Base-by-base conservation (phyloP, 1,140 invertebrate species). In the Brachionus calyciflorus region DNA sequence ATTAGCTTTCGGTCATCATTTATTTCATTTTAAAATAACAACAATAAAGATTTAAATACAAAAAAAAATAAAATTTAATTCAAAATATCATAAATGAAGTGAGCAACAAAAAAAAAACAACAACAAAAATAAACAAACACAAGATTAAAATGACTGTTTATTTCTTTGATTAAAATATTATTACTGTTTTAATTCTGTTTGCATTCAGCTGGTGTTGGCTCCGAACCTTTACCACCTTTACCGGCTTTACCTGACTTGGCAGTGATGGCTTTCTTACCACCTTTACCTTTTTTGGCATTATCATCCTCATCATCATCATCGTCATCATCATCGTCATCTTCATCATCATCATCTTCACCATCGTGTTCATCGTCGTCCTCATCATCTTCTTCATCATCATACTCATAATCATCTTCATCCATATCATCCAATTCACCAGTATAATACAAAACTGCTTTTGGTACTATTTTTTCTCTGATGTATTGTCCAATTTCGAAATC, bases 401-500 rank as follows among this genome's bases (percentile, higher is more conserved):
- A 81, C 55, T 85, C 84, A 76, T 84, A 78, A 3, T 82, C 83
- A 37, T 44, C 53, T n/a, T 60, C 73, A 44, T 65, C 76, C 21
- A 65, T 48, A 41, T 68, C 76, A 68, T 57, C 41, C 6, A 65
- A 63, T 78, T 85, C 84, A 51, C 90, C 95, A 79, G 95, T 98
- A 83, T 90, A 98, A 81, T 94, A 96, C 28, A 98, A 88, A 53
- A 97, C 91, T 79, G 94, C 94, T 83, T 91, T 89, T 19, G 93
- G 94, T 80, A 98, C 90, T 80, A 98, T 91, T 79, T 92, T 88
- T 83, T 96, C 93, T 80, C 93, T 89, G 81, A 97, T 92, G 84
- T 96, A 96, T 86, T 98, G 94, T 17, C 95, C 95, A 84, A 98
- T 93, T 88, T 98, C 94, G 86, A 95, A 98, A 87, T 98, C 91